Evolutionary conservation across 2,888 invertebrate genomes (phyloP).

Genomic region (Merodon equestris): DNA sequence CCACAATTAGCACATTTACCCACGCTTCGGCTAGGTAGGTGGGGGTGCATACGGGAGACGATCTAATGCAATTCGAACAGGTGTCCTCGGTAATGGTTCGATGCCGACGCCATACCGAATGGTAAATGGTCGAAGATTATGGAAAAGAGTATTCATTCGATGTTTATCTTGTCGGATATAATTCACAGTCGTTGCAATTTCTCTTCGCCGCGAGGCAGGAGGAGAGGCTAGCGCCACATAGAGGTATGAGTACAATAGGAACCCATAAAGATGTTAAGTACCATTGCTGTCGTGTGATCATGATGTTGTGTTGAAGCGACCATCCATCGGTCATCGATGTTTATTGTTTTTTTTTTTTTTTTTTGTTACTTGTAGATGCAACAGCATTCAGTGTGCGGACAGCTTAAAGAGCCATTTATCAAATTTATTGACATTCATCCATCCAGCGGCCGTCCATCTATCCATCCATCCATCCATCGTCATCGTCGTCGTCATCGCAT

Average conservation of each 20-base stretch:
- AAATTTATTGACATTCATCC: conserved; percentile 74
- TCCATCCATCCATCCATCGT: too few species aligned
- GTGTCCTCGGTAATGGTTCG: conserved; percentile 9
- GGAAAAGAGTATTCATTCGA: conserved; percentile 52
- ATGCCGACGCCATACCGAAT: not conserved
- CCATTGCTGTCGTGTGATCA: conserved; percentile 13
- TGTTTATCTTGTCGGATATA: conserved; percentile 61
- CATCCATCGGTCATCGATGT: conserved; percentile 51
- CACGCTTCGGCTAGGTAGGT: conserved; percentile 36
- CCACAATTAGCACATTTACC: conserved; percentile 63
- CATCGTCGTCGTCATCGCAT: too few species aligned
- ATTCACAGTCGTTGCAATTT: conserved; percentile 57
- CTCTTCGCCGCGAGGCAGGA: not conserved
- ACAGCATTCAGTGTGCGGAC: conserved; percentile 68
- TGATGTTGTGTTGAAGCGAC: conserved; percentile 20
- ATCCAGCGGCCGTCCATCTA: conserved; percentile 43
- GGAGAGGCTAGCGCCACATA: conserved; percentile 44
- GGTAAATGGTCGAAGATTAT: conserved; percentile 44
- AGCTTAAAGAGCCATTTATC: conserved; percentile 73
- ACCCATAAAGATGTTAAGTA: conserved; percentile 65
- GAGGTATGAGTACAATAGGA: conserved; percentile 31
- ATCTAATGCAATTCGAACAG: conserved; percentile 8
- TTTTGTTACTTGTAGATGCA: conserved; percentile 17
- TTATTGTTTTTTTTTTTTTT: too few species aligned
- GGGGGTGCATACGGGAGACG: not conserved